Evolutionary conservation across 1,140 invertebrate genomes (phyloP), one percentile per base, ranked within the genome.

Genomic region (Drosophila santomea): DNA sequence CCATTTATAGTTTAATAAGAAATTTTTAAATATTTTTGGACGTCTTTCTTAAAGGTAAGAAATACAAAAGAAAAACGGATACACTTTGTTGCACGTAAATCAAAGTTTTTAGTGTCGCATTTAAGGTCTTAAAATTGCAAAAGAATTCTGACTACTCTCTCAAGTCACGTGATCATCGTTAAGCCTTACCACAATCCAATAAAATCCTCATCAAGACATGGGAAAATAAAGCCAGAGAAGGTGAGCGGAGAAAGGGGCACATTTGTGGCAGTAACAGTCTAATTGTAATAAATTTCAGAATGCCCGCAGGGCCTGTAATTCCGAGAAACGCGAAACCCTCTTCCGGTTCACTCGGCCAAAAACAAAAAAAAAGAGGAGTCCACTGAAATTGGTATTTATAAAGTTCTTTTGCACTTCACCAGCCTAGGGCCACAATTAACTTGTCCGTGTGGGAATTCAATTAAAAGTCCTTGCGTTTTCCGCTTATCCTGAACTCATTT

Each of bases 271-370:
- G 55, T 47, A 47, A 56, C 41, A 32, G 17, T 17, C 14, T 56
- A 71, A 69, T 35, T 69, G 63, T 51, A 79, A 83, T 82, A 83
- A 75, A 84, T 79, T 80, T 47, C 63, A 59, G 71, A 62, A 57
- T 83, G 75, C 72, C 81, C 80, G 43, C 51, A 72, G 77, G 76
- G 72, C 80, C 58, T 75, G 54, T 63, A 48, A 38, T n/a, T 6
- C 35, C 23, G 1, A 23, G 10, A 17, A 23, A 11, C 5, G 11
- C 6, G 4, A 14, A 52, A 32, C 17, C 14, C 32, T n/a, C 32
- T 44, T 64, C 47, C 47, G 57, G 35, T 32, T 32, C 58, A 45
- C 8, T 23, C 35, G 17, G 17, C 17, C 17, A 17, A 20, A 20
- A 20, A 17, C n/a, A 14, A 43, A 44, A 5, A 10, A 48, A 43